phyloP scores from a whole-genome alignment of 2,113 vertebrate genomes.

The Plecotus auritus region DNA sequence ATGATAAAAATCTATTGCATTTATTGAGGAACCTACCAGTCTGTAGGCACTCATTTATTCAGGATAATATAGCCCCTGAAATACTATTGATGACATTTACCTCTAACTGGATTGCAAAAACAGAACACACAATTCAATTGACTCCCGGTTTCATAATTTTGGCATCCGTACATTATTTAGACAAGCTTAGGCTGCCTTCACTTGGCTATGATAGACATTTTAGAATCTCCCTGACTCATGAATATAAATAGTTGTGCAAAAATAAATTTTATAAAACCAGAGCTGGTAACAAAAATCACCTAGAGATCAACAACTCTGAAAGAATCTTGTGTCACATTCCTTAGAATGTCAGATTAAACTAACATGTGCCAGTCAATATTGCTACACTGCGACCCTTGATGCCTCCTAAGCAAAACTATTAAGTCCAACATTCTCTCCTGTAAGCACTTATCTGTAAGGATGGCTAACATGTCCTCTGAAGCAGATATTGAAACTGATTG shows the following conservation, averaged over 20 bases:
- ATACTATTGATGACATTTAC: background rate
- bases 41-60: conserved; percentile 28
- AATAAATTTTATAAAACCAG: conserved; percentile 83
- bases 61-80: background rate
- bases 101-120: conserved; percentile 12
- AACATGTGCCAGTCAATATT: conserved; percentile 95
- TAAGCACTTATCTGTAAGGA: conserved; percentile 95
- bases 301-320: conserved; percentile 82
- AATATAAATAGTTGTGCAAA: conserved; percentile 83
- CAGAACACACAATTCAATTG: background rate
- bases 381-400: conserved; percentile 93
- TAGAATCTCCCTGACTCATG: conserved; percentile 82
- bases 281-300: conserved; percentile 80
- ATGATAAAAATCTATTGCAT: conserved; percentile 15
- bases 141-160: conserved; percentile 69
- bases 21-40: background rate
- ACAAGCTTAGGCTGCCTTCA: conserved; percentile 62
- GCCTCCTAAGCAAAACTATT: conserved; percentile 96
- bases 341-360: conserved; percentile 91
- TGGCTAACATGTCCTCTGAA: conserved; percentile 94
- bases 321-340: conserved; percentile 86
- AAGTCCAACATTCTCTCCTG: conserved; percentile 94
- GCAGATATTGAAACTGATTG: conserved; percentile 97
- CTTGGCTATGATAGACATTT: conserved; percentile 72
- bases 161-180: conserved; percentile 17